Percentiles rank a stretch among this genome's conserved stretches.
phyloP scores from a whole-genome alignment of 1,140 invertebrate species.

The Scaptomyza hsui region DNA sequence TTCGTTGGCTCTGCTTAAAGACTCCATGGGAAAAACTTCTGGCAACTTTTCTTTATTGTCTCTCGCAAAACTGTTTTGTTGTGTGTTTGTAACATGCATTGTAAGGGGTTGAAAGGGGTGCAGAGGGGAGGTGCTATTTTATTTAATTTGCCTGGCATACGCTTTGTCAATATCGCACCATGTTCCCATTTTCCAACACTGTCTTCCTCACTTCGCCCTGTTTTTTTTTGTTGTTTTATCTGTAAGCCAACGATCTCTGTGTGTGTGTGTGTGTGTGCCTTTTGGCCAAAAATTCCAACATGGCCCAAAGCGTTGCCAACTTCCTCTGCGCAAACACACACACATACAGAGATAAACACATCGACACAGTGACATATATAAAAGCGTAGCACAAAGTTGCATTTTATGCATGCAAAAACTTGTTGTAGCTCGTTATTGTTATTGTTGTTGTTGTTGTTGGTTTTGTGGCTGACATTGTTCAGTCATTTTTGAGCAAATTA shows the following conservation, averaged over 20 bases:
- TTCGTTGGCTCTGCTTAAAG: slow-evolving; percentile 11
- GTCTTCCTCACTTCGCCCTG: not conserved
- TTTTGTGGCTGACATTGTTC: slow-evolving; percentile 62
- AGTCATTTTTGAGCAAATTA: slow-evolving; percentile 74
- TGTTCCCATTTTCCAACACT: slow-evolving; percentile 8
- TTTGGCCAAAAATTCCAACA: slow-evolving; percentile 61
- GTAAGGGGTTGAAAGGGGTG: slow-evolving; percentile 2
- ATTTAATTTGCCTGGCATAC: slow-evolving; percentile 77
- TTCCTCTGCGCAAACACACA: slow-evolving; percentile 57
- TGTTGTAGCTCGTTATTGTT: slow-evolving; percentile 7
- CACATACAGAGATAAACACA: slow-evolving; percentile 13
- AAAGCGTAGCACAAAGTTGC: slow-evolving; percentile 49
- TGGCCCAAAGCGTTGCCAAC: slow-evolving; percentile 69
- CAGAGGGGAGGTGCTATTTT: slow-evolving; percentile 56
- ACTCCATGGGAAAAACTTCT: slow-evolving; percentile 51
- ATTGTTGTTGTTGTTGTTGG: slow-evolving; percentile 28
- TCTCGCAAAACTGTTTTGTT: slow-evolving; percentile 51
- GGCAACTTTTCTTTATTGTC: slow-evolving; percentile 53
- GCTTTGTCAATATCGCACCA: slow-evolving; percentile 74
- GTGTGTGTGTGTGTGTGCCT: slow-evolving; percentile 11
- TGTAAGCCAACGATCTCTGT: slow-evolving; percentile 3
- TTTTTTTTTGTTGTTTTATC: not conserved
- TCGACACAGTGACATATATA: slow-evolving; percentile 31
- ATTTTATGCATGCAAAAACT: slow-evolving; percentile 63
- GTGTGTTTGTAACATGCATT: slow-evolving; percentile 7